Evolutionary conservation across 2,797 vertebrate species (phyloP).

Genomic region (Oreortyx pictus): DNA sequence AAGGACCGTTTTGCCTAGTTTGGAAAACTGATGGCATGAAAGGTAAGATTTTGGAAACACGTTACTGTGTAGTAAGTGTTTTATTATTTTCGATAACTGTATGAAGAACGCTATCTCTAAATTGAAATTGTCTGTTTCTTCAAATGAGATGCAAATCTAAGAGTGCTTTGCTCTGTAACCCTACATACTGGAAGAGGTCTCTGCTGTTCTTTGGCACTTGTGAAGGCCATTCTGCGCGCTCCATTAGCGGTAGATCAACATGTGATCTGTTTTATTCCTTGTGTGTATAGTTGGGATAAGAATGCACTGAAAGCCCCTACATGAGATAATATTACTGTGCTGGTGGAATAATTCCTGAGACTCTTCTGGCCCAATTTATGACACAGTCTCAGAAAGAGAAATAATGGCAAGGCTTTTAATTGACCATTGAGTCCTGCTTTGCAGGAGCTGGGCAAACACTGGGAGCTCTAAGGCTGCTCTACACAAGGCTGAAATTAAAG

Average conservation of each 20-base stretch:
- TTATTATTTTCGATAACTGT: background rate
- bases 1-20: background rate
- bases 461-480: background rate
- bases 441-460: background rate
- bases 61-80: rapidly evolving
- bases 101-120: rapidly evolving
- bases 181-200: background rate
- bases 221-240: background rate
- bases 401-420: background rate
- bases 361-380: background rate
- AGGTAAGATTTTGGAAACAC: background rate
- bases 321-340: background rate
- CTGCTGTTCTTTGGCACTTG: background rate
- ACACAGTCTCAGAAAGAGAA: background rate
- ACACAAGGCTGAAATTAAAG: background rate
- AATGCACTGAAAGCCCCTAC: background rate
- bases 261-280: background rate
- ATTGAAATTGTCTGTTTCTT: background rate
- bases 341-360: background rate
- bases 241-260: background rate
- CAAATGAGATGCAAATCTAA: background rate
- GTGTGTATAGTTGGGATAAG: background rate
- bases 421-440: background rate
- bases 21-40: background rate
- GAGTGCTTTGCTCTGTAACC: background rate